A percentile compares a stretch with the other conserved stretches of the same genome.
Evolutionary conservation across 2,888 invertebrate species (phyloP).

Genomic region (Lathronympha strigana): DNA sequence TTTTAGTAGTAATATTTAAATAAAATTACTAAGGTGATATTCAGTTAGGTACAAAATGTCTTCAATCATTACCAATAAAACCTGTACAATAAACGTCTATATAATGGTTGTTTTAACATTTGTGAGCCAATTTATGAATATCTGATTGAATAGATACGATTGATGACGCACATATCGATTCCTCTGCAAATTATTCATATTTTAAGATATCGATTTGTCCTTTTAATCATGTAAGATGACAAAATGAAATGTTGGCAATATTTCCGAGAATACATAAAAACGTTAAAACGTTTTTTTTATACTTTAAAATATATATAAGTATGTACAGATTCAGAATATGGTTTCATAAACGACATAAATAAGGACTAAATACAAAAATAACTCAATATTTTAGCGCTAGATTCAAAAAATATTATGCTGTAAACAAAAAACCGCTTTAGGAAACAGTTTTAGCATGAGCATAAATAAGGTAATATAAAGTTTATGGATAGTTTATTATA

Average conservation of each 20-base stretch:
- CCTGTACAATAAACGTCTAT: conserved; percentile 9
- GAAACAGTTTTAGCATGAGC: too few relatives aligned
- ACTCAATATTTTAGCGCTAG: too few relatives aligned
- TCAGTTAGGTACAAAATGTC: neutral
- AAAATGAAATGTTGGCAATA: neutral
- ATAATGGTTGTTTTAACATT: conserved; percentile 9
- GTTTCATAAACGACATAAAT: too few relatives aligned
- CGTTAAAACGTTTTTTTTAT: neutral
- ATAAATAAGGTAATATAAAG: too few relatives aligned
- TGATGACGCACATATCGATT: conserved; percentile 10
- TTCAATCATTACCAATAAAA: conserved; percentile 5
- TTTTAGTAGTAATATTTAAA: neutral
- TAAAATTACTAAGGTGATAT: neutral
- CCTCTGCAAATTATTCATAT: neutral
- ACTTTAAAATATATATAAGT: too few relatives aligned
- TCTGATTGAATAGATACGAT: neutral
- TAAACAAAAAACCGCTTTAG: too few relatives aligned
- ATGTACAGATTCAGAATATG: too few relatives aligned
- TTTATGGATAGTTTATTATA: neutral
- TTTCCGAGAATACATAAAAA: neutral
- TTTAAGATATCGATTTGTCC: neutral
- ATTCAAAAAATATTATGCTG: too few relatives aligned
- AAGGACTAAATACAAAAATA: too few relatives aligned
- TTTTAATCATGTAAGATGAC: too few relatives aligned
- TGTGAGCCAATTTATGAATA: conserved; percentile 5